Base-by-base conservation (phyloP, 2,888 invertebrate genomes). In the Hyposoter didymator region DNA sequence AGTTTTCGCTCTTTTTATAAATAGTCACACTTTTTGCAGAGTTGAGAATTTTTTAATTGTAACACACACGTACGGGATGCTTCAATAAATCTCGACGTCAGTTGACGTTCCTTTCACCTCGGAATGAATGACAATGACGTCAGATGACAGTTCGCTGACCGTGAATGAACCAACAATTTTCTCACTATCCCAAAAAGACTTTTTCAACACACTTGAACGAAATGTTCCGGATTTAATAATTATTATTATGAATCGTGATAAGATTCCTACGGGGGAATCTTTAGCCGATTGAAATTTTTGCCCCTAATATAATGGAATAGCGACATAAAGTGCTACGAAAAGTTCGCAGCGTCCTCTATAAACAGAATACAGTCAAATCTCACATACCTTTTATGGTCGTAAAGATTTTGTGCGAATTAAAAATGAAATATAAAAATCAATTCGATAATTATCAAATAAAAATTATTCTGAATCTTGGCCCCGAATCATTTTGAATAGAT, bases 101-200 rank as follows among this genome's bases (percentile, higher is more conserved):
- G 32, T 75, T 75, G 75, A 75, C 62, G 75, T 75, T 64, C 64
- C 47, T 75, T 47, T n/a, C 28, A 35, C n/a, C 19, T 17, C 14
- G 55, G 52, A 49, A 39, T 39, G 52, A 49, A 52, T 52, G 52
- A 75, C 73, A 59, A 59, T 59, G 55, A 43, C 72, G 72, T 55
- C 19, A 52, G 28, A 45, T 62, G 28, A 47, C 45, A 19, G 62
- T 62, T 74, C 62, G 74, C 45, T n/a, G 74, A 74, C 39, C 45
- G 62, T 62, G 22, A 19, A 67, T 59, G 12, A 28, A 59, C 59
- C 14, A 45, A 67, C 19, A 43, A 67, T 67, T 22, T 19, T 67
- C 14, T 19, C 10, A 69, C 45, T 8, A 69, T 1, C 2, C 22
- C 1, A 28, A 45, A 45, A 28, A 28, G 28, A 7, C 6, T 28